phyloP scores from a whole-genome alignment of 2,113 vertebrate species.

The Clupea harengus region DNA sequence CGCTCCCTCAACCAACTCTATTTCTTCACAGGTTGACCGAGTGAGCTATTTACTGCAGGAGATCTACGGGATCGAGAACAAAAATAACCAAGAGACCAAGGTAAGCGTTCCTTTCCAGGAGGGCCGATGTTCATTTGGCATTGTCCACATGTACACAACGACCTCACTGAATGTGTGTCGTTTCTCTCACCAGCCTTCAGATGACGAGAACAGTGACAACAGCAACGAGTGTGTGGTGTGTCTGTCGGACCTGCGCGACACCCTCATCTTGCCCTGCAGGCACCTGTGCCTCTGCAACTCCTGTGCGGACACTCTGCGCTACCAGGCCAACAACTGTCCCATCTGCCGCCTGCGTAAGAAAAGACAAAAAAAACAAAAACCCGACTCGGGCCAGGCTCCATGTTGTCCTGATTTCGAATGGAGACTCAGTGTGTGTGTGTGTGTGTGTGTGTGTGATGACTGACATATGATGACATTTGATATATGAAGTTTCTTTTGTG shows the following conservation, averaged over 20 bases:
- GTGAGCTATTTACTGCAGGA: slow-evolving; percentile 98
- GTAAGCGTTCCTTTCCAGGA: slow-evolving; percentile 58
- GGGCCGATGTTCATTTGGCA: neutral
- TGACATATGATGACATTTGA: neutral
- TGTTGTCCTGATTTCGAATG: neutral
- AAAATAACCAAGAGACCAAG: slow-evolving; percentile 98
- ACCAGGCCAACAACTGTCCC: slow-evolving; percentile 97
- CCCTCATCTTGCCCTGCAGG: slow-evolving; percentile 91
- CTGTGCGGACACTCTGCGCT: slow-evolving; percentile 92
- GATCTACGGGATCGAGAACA: slow-evolving; percentile 99
- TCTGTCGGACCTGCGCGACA: slow-evolving; percentile 90
- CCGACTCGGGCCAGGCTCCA: neutral
- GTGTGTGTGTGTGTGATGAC: neutral
- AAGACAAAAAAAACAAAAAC: slow-evolving; percentile 53
- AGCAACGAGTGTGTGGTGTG: slow-evolving; percentile 97
- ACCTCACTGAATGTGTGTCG: neutral
- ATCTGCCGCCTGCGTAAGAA: slow-evolving; percentile 93
- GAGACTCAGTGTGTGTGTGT: neutral
- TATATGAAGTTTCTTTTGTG: slow-evolving; percentile 20
- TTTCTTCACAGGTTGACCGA: slow-evolving; percentile 83
- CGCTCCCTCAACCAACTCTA: neutral
- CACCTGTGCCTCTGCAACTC: slow-evolving; percentile 94
- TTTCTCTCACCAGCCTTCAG: slow-evolving; percentile 75
- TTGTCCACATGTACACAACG: neutral
- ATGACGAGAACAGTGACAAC: slow-evolving; percentile 96